Evolutionary conservation across 2,888 invertebrate species (phyloP), one percentile per base, ranked within the genome.

Genomic region (Idaea biselata): DNA sequence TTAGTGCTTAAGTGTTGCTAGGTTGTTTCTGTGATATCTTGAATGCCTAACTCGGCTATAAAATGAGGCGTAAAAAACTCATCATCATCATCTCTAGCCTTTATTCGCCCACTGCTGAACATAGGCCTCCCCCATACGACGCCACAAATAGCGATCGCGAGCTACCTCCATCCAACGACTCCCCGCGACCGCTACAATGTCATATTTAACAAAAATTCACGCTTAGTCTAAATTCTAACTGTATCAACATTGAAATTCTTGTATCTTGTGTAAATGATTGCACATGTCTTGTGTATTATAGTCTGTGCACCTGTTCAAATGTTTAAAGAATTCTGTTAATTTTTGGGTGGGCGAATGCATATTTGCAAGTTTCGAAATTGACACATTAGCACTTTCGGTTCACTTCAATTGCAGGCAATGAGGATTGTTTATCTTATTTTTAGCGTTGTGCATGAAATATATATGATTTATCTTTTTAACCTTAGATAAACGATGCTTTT

Each of bases 241-340:
- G 16, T 55, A 55, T 16, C 17, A 17, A 17, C 16, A 55, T 55
- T 7, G 11, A 17, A 16, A 55, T 55, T 55, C 55, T n/a, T 16
- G 55, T 55, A 6, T 55, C 16, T 59, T 66, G 66, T 70, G 76
- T 76, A 80, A 87, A 88, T 80, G 83, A 79, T 86, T 87, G 86
- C 87, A 86, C 77, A 82, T 80, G 79, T 73, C 74, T 68, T 73
- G 71, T 68, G 71, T 70, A 75, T 72, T 56, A 56, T 56, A 56
- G 69, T 71, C 71, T 78, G 71, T 87, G 88, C 89, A 89, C 83
- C 85, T 89, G 88, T 83, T 71, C 78, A 83, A 89, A 89, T 78
- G 76, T 82, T 83, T 78, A 73, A 77, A 68, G 69, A 70, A 68
- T 73, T 71, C 74, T 69, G 76, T 75, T 76, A 78, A 74, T 67